These are phyloP conservation scores for Montipora efflorescens DNA, from an alignment of 64 coral and sea anemone genomes.

Conservation along the genomic window DNA sequence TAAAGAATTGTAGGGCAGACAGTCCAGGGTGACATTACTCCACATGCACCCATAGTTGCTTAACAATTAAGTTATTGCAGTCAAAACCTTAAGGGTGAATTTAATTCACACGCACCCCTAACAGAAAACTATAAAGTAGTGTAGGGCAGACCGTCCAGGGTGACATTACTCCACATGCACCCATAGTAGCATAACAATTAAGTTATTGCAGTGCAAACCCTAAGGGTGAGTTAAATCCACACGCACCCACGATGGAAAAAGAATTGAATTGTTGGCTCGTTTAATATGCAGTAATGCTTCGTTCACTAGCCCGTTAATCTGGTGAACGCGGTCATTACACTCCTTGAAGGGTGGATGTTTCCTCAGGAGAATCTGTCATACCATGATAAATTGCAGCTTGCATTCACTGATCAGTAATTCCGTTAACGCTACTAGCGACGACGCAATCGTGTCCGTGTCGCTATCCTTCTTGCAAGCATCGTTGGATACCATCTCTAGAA, in stretches of 20 bases:
- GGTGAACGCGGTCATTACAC: too few species aligned
- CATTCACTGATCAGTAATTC: constrained; percentile 7
- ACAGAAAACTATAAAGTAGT: too few species aligned
- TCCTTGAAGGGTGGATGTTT: neutral
- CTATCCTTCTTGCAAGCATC: neutral
- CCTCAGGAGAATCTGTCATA: neutral
- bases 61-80: neutral
- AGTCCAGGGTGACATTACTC: neutral
- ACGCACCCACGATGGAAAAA: neutral
- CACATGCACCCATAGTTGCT: neutral
- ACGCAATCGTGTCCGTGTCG: neutral
- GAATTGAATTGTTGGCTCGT: neutral
- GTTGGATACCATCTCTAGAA: constrained; percentile 31
- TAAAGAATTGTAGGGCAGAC: neutral
- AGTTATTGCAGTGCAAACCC: too few species aligned
- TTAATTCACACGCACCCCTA: neutral
- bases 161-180: too few species aligned
- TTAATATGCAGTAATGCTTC: neutral
- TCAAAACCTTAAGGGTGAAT: neutral
- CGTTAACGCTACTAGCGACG: neutral
- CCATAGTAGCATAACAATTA: too few species aligned
- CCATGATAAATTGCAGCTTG: neutral
- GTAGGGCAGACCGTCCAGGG: too few species aligned
- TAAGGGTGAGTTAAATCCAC: too few species aligned
- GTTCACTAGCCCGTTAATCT: too few species aligned